phyloP scores from a whole-genome alignment of 2,113 vertebrate genomes.

The Oreotrochilus melanogaster region DNA sequence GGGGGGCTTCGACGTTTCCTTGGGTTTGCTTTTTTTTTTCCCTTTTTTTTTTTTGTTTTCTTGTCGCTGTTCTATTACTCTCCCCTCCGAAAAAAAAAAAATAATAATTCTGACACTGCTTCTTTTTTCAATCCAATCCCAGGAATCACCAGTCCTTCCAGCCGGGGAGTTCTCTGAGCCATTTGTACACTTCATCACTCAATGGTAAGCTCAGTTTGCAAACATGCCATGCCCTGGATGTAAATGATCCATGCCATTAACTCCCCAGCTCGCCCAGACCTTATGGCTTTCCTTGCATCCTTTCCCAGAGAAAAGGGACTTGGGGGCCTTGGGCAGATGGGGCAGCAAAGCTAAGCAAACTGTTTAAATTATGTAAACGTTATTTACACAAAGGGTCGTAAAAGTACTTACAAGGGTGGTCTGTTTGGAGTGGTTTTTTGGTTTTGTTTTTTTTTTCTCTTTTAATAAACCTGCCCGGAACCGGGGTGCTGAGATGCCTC shows the following conservation, averaged over 20 bases:
- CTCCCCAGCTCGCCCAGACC: slow-evolving; percentile 69
- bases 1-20: background rate
- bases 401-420: slow-evolving; percentile 44
- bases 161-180: slow-evolving; percentile 94
- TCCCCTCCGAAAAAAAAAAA: background rate
- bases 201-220: slow-evolving; percentile 90
- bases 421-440: too few species aligned
- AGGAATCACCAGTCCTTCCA: slow-evolving; percentile 97
- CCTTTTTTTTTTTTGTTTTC: background rate
- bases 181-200: slow-evolving; percentile 98
- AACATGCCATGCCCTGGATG: slow-evolving; percentile 76
- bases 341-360: slow-evolving; percentile 80
- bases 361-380: slow-evolving; percentile 85
- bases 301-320: slow-evolving; percentile 72
- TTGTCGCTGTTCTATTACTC: background rate
- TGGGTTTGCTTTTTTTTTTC: background rate
- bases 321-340: slow-evolving; percentile 80
- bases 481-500: background rate
- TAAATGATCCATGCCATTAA: slow-evolving; percentile 82
- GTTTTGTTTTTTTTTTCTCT: background rate
- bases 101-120: slow-evolving; percentile 22
- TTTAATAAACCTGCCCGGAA: slow-evolving; percentile 72
- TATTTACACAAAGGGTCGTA: slow-evolving; percentile 89
- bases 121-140: slow-evolving; percentile 52
- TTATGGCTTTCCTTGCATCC: slow-evolving; percentile 73